A percentile compares a stretch with the other conserved stretches of the same genome.
Conservation (phyloP, 2,113 vertebrate species). For the Myrmecobius fasciatus region DNA sequence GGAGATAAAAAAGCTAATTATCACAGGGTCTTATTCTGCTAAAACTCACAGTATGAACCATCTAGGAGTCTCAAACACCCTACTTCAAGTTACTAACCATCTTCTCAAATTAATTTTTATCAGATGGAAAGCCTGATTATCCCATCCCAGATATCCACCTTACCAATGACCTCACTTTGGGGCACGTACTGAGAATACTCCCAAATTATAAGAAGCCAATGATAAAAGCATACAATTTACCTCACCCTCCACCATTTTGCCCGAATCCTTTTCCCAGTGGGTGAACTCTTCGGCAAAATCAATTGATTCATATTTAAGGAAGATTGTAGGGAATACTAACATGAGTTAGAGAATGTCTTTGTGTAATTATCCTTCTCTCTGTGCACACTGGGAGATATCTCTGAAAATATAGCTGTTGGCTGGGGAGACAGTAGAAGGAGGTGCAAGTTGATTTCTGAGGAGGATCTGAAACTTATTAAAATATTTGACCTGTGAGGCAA, state of each 20-base stretch:
- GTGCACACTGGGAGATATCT: background rate
- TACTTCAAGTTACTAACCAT: background rate
- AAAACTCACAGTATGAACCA: background rate
- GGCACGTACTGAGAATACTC: background rate
- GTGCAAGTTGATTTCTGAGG: background rate
- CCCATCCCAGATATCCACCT: background rate
- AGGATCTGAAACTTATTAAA: background rate
- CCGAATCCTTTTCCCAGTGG: too few species aligned
- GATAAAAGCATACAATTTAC: background rate
- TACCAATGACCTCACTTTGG: background rate
- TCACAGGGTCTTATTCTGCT: background rate
- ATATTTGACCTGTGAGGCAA: background rate
- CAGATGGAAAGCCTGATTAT: background rate
- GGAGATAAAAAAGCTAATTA: background rate
- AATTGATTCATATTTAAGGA: background rate
- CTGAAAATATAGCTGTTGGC: background rate
- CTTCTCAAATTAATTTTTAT: background rate
- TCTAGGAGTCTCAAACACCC: too few species aligned
- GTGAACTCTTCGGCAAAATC: background rate
- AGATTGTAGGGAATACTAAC: background rate
- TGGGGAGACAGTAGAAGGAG: background rate
- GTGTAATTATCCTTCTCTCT: background rate
- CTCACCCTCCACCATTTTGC: background rate
- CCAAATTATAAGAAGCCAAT: background rate
- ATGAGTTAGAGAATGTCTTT: background rate